phyloP scores from a whole-genome alignment of 2,888 invertebrate genomes.

The Sinopyrophorus schimmeli region DNA sequence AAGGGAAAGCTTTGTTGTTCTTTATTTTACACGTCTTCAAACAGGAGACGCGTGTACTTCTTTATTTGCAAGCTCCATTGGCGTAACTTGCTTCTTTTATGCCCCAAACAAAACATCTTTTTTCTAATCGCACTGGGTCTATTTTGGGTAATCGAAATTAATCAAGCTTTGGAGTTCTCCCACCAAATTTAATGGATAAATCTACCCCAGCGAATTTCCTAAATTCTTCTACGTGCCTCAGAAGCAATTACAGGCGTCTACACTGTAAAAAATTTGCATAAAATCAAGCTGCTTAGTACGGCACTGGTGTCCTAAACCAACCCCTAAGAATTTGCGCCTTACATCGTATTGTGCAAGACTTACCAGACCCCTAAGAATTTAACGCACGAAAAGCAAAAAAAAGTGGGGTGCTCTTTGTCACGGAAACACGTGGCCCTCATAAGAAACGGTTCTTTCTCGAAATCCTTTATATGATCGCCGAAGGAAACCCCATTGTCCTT shows the following conservation, averaged over 20 bases:
- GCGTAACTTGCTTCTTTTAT: too few species aligned
- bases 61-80: constrained; percentile 2
- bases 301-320: constrained; percentile 2
- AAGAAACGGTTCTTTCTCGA: constrained; percentile 13
- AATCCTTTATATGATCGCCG: constrained; percentile 11
- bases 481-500: constrained; percentile 12
- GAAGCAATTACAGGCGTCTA: too few species aligned
- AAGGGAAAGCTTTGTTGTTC: constrained; percentile 22
- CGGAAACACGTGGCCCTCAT: constrained; percentile 28
- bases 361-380: constrained; percentile 25
- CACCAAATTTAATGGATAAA: too few species aligned
- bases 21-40: constrained; percentile 24
- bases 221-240: too few species aligned
- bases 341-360: constrained; percentile 32
- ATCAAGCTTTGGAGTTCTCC: too few species aligned
- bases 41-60: constrained; percentile 10
- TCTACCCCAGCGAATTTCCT: too few species aligned
- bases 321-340: constrained; percentile 22
- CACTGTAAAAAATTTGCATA: too few species aligned
- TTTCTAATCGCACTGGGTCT: too few species aligned
- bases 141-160: too few species aligned
- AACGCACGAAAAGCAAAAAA: constrained; percentile 24
- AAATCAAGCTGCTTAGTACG: too few species aligned
- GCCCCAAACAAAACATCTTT: too few species aligned
- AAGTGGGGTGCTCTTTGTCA: constrained; percentile 21